Base-by-base conservation (phyloP, 2,797 vertebrate genomes). In the Ctenochaetus hawaiiensis region DNA sequence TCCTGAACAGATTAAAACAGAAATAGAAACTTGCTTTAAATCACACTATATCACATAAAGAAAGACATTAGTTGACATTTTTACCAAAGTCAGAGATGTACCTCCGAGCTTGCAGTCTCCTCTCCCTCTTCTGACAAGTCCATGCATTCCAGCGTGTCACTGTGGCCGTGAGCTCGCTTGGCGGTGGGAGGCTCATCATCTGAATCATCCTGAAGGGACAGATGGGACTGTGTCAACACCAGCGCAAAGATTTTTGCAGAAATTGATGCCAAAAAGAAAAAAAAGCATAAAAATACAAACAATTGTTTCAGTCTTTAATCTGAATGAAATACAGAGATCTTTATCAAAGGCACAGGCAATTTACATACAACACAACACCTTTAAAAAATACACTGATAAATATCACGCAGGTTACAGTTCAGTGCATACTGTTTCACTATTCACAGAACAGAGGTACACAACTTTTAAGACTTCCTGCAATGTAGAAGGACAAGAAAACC, bases 41-140 rank as follows among this genome's bases (percentile, higher is more conserved):
- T 45, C 9, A 47, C 11, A 16, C 0, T 3, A 4, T 3, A 5
- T 30, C 30, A 34, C 30, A 6, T 34, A 0, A 17, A 44, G 67
- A 74, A 47, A 6, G 1, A 52, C 43, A 2, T 6, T 8, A 30
- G 8, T 7, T 66, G 4, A 59, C 9, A 51, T 5, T 59, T 79
- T 70, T 10, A 13, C 16, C 14, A 61, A 49, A 59, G 48, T 54
- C 53, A 52, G 4, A 44, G 17, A 72, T 91, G 83, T 47, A 88
- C 96, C 54, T 95, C 91, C 2, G 97, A 96, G 66, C 94, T 95
- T 2, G 94, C 93, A 0, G 96, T 96, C 71, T 96, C 96, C 64
- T 97, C 96, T 75, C 95, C 95, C 69, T 98, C 97, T 73, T 98
- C 98, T 0, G 96, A 98, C 6, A 95, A 89, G 10, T 98, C 96